A percentile compares a stretch with the other conserved stretches of the same genome.
Conservation (phyloP, 2,888 invertebrate species). For the Sesia apiformis region DNA sequence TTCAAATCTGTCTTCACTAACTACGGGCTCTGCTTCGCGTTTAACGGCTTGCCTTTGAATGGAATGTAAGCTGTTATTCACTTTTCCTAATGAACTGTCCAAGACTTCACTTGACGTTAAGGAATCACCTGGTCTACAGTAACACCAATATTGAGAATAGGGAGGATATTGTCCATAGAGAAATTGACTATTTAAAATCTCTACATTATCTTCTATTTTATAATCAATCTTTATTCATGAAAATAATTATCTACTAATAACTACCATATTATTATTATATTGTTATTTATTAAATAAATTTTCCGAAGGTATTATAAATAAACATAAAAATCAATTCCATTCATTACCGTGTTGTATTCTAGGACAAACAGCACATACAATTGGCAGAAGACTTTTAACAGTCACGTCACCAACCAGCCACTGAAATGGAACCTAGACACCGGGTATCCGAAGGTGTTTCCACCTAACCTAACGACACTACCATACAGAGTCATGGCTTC, state of each 20-base stretch:
- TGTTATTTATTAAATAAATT: too few relatives aligned
- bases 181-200: too few relatives aligned
- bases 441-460: slow-evolving; percentile 54
- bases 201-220: too few relatives aligned
- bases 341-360: neutral
- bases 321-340: neutral
- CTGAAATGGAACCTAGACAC: slow-evolving; percentile 48
- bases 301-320: too few relatives aligned
- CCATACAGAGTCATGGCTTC: slow-evolving; percentile 54
- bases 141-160: too few relatives aligned
- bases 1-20: slow-evolving; percentile 58
- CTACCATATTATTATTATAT: too few relatives aligned
- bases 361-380: slow-evolving; percentile 50
- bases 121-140: too few relatives aligned
- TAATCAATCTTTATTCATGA: too few relatives aligned
- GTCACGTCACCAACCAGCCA: slow-evolving; percentile 16
- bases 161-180: too few relatives aligned
- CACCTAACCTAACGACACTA: slow-evolving; percentile 35
- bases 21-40: slow-evolving; percentile 59
- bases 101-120: too few relatives aligned
- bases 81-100: neutral
- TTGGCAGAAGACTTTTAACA: slow-evolving; percentile 46
- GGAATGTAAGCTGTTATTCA: slow-evolving; percentile 41
- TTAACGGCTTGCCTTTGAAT: slow-evolving; percentile 57
- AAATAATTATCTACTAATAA: too few relatives aligned